phyloP scores from a whole-genome alignment of 1,140 invertebrate species.

The Pogonognathellus flavescens region DNA sequence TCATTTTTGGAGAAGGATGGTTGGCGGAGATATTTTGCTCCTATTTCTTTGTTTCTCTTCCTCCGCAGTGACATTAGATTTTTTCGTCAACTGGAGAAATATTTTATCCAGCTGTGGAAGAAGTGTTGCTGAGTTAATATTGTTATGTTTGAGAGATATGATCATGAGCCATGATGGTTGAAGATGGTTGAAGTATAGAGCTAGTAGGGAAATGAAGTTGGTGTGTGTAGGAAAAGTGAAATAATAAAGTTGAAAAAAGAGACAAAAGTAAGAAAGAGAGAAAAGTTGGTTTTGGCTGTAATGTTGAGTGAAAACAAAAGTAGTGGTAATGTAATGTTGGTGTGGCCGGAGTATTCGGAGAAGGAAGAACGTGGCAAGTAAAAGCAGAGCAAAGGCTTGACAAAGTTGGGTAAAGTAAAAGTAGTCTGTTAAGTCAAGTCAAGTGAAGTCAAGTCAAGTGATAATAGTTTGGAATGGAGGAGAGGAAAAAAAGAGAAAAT shows the following conservation, averaged over 20 bases:
- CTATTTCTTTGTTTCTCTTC: too few relatives aligned
- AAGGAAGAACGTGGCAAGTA: too few relatives aligned
- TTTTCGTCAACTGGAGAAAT: not conserved
- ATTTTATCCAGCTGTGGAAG: not conserved
- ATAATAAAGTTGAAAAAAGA: too few relatives aligned
- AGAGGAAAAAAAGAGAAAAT: not conserved
- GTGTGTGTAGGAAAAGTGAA: not conserved
- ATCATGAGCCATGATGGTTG: not conserved
- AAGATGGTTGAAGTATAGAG: not conserved
- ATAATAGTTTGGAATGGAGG: not conserved
- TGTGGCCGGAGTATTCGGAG: too few relatives aligned
- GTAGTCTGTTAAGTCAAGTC: not conserved
- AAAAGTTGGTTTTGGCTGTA: not conserved
- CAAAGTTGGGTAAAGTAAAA: not conserved
- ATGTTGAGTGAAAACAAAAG: conserved; percentile 10
- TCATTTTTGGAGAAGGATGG: too few relatives aligned
- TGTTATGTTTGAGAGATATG: not conserved
- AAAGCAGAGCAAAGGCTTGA: not conserved
- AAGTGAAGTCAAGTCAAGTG: not conserved
- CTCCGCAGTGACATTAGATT: too few relatives aligned
- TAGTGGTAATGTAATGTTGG: too few relatives aligned
- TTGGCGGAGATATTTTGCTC: too few relatives aligned
- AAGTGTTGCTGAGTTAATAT: not conserved
- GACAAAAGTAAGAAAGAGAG: conserved; percentile 1
- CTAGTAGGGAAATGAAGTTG: not conserved